Conservation (phyloP, 2,797 vertebrate species). For the Eulemur albifrons region DNA sequence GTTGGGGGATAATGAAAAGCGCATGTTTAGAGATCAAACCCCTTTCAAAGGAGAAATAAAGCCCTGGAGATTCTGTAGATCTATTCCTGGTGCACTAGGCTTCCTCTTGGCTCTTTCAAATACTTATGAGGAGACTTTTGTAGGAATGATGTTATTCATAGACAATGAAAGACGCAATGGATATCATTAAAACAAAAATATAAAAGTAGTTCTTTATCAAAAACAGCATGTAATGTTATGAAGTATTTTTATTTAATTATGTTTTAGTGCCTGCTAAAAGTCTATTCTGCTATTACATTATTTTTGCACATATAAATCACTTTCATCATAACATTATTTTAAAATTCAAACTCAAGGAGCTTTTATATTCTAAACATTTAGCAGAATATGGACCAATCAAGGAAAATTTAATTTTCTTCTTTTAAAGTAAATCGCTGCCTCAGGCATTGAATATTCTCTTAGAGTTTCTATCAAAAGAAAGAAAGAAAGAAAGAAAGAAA, state of each 20-base stretch:
- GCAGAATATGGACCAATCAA: slow-evolving; percentile 71
- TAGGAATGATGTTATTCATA: not conserved
- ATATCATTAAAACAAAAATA: not conserved
- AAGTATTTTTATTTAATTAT: slow-evolving; percentile 22
- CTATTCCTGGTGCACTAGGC: not conserved
- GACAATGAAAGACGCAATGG: not conserved
- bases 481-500: not conserved
- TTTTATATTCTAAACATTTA: slow-evolving; percentile 66
- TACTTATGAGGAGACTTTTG: not conserved
- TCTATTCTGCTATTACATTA: not conserved
- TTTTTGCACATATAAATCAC: not conserved
- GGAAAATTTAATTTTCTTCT: slow-evolving; percentile 69
- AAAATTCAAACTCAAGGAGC: slow-evolving; percentile 68
- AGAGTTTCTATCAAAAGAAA: slow-evolving; percentile 54
- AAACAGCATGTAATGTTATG: not conserved
- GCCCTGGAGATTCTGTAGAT: accelerated
- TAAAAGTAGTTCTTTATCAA: not conserved
- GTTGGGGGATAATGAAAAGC: not conserved
- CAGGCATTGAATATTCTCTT: slow-evolving; percentile 69
- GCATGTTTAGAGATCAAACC: not conserved
- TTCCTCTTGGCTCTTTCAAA: not conserved
- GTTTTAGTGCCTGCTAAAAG: not conserved
- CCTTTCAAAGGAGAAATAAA: not conserved
- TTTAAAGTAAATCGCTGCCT: slow-evolving; percentile 74
- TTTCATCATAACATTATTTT: slow-evolving; percentile 39